A percentile compares a stretch with the other conserved stretches of the same genome.
phyloP scores from a whole-genome alignment of 2,888 invertebrate genomes.

The Nomada ruficornis region DNA sequence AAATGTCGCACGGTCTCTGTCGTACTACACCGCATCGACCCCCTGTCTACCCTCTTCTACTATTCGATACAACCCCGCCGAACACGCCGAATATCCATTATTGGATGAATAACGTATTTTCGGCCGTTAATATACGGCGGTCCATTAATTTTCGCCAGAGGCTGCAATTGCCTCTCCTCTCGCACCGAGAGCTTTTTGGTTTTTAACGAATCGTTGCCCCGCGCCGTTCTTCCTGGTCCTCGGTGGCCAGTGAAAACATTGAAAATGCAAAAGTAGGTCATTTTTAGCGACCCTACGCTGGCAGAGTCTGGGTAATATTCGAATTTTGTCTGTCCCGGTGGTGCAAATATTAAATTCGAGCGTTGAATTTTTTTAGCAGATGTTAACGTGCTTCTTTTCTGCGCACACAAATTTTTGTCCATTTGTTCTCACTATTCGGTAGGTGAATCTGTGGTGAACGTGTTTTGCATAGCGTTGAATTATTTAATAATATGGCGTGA shows the following conservation, averaged over 20 bases:
- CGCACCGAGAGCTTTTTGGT: conserved; percentile 9
- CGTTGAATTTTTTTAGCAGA: background rate
- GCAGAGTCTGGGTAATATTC: background rate
- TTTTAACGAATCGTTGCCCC: conserved; percentile 11
- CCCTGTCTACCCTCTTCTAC: background rate
- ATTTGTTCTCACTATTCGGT: no score
- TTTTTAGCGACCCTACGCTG: background rate
- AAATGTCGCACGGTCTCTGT: conserved; percentile 5
- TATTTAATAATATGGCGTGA: no score
- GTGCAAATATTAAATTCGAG: no score
- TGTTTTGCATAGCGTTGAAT: no score
- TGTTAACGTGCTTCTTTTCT: no score
- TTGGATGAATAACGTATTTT: conserved; percentile 35
- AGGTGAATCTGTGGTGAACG: no score
- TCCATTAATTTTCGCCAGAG: conserved; percentile 25
- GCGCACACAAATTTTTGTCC: no score
- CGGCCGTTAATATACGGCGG: conserved; percentile 6
- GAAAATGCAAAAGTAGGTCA: conserved; percentile 22
- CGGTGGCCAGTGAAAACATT: background rate
- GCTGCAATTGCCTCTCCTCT: conserved; percentile 10
- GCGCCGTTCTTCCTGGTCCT: background rate
- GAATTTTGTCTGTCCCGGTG: background rate
- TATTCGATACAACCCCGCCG: background rate
- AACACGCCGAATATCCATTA: conserved; percentile 35
- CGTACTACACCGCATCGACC: background rate